Conservation (phyloP, 2,888 invertebrate species). For the Hemaris fuciformis region DNA sequence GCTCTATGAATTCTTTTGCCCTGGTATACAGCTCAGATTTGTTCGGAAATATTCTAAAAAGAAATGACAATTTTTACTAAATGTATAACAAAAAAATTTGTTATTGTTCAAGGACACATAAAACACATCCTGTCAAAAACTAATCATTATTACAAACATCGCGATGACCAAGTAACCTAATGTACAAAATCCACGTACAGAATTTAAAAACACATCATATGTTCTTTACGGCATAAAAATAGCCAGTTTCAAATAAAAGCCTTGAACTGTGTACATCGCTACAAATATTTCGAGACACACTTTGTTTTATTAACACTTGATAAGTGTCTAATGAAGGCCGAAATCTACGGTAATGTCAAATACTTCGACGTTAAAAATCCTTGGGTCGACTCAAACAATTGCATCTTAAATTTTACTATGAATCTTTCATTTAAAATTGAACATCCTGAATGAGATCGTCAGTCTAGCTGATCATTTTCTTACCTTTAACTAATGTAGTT, state of each 20-base stretch:
- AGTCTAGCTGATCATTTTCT: too few relatives aligned
- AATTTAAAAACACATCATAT: not conserved
- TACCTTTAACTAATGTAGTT: too few relatives aligned
- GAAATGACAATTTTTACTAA: not conserved
- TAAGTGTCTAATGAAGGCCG: constrained; percentile 1
- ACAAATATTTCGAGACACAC: not conserved
- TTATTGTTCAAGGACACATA: not conserved
- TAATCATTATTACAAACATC: not conserved
- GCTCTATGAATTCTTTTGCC: too few relatives aligned
- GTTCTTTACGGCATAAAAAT: not conserved
- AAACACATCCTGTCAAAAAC: not conserved
- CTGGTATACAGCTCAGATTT: too few relatives aligned
- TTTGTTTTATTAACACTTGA: constrained; percentile 7
- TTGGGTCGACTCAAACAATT: not conserved
- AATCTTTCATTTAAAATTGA: not conserved
- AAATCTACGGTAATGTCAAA: not conserved
- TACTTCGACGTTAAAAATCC: not conserved
- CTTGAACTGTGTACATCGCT: not conserved
- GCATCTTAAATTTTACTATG: not conserved
- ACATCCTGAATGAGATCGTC: too few relatives aligned
- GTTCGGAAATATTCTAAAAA: too few relatives aligned
- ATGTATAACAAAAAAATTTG: too few relatives aligned
- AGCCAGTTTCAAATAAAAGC: not conserved
- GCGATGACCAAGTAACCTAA: not conserved
- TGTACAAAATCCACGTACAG: not conserved